These are phyloP conservation scores for Formica aserva DNA, from an alignment of 2,888 invertebrate genomes.

Conservation along the genomic window DNA sequence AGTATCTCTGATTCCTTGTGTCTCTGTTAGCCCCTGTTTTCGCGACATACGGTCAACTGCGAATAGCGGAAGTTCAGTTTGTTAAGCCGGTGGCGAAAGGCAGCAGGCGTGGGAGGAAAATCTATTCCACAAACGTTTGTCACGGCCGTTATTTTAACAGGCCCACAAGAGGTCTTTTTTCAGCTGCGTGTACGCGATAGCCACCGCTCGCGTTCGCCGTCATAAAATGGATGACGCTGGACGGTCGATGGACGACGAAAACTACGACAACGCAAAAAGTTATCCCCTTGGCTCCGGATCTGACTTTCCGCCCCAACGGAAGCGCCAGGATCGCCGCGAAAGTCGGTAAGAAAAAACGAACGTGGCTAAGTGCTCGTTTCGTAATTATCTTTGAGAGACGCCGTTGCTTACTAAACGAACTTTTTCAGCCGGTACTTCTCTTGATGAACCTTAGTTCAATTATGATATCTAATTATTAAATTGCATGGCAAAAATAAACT, in stretches of 20 bases:
- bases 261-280: slow-evolving; percentile 53
- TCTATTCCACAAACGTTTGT: slow-evolving; percentile 78
- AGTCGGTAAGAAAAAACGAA: slow-evolving; percentile 65
- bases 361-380: slow-evolving; percentile 61
- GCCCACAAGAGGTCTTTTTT: slow-evolving; percentile 72
- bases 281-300: slow-evolving; percentile 35
- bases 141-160: slow-evolving; percentile 78
- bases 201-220: slow-evolving; percentile 59
- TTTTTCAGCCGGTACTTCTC: slow-evolving; percentile 60
- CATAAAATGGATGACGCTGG: slow-evolving; percentile 36
- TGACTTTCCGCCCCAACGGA: slow-evolving; percentile 23
- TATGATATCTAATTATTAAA: slow-evolving; percentile 65
- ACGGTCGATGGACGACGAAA: slow-evolving; percentile 35
- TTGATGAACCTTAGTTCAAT: slow-evolving; percentile 66
- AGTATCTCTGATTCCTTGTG: slow-evolving; percentile 57
- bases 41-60: slow-evolving; percentile 58
- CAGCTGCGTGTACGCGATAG: slow-evolving; percentile 63
- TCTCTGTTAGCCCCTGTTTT: slow-evolving; percentile 65
- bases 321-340: slow-evolving; percentile 36
- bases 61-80: slow-evolving; percentile 81
- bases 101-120: slow-evolving; percentile 65
- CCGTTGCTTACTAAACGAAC: slow-evolving; percentile 45
- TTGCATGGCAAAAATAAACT: slow-evolving; percentile 60
- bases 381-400: slow-evolving; percentile 64
- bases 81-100: slow-evolving; percentile 68